phyloP scores from a whole-genome alignment of 2,888 invertebrate genomes.

The Ophion ellenae region DNA sequence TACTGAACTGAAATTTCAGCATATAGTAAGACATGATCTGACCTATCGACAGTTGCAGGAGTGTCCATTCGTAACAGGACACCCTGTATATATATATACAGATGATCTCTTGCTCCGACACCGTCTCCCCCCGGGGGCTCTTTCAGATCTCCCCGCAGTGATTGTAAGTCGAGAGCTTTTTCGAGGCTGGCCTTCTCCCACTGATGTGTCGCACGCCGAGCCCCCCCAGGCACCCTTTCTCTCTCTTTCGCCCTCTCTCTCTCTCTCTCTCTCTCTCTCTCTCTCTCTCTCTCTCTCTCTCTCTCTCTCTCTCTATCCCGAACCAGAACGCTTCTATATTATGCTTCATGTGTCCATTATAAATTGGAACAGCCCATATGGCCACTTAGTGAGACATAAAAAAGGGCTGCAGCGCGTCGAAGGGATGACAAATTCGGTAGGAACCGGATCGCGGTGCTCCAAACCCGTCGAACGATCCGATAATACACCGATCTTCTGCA shows the following conservation, averaged over 20 bases:
- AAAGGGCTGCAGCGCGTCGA: constrained; percentile 57
- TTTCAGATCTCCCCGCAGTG: constrained; percentile 80
- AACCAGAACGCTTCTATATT: constrained; percentile 15
- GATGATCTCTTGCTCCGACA: constrained; percentile 30
- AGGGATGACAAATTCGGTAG: background rate
- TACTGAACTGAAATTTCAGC: too few species aligned
- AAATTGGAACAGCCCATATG: constrained; percentile 80
- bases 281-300: constrained; percentile 34
- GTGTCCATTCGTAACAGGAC: too few species aligned
- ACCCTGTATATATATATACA: background rate
- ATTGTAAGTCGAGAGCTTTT: constrained; percentile 81
- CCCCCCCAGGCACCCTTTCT: constrained; percentile 28
- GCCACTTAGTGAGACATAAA: constrained; percentile 76
- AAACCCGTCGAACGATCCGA: constrained; percentile 10
- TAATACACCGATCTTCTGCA: constrained; percentile 7
- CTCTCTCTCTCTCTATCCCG: background rate
- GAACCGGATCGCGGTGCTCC: constrained; percentile 9
- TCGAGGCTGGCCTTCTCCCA: constrained; percentile 62
- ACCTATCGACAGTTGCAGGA: too few species aligned
- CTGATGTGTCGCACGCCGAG: constrained; percentile 36
- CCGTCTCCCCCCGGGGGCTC: constrained; percentile 66
- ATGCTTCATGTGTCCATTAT: constrained; percentile 73
- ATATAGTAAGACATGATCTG: too few species aligned
- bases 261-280: background rate
- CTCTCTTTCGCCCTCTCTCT: background rate